Conservation (phyloP, 2,113 vertebrate genomes). For the Spea multiplicata region DNA sequence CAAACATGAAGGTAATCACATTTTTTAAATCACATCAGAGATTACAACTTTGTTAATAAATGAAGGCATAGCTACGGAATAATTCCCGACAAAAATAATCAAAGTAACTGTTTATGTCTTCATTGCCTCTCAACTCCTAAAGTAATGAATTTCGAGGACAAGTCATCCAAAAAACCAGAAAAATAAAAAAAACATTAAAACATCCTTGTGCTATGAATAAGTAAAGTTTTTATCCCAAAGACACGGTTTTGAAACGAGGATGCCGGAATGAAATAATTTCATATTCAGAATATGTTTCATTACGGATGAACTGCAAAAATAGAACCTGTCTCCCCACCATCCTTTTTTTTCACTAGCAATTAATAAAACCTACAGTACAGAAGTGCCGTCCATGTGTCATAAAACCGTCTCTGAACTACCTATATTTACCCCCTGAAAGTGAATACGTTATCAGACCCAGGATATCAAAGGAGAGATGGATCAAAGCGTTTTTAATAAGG, state of each 20-base stretch:
- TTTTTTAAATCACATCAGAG: no score
- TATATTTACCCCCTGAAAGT: slow-evolving; percentile 99
- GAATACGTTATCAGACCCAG: slow-evolving; percentile 98
- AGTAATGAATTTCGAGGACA: no score
- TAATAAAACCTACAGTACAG: slow-evolving; percentile 88
- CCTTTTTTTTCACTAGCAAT: slow-evolving; percentile 82
- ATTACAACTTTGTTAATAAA: no score
- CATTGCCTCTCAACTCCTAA: no score
- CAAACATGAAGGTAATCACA: no score
- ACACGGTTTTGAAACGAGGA: background rate
- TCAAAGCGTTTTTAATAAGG: slow-evolving; percentile 99
- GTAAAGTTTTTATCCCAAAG: no score
- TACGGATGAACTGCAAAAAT: slow-evolving; percentile 24
- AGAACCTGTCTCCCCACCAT: slow-evolving; percentile 59
- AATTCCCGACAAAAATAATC: no score
- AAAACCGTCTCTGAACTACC: slow-evolving; percentile 97
- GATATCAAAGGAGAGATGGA: slow-evolving; percentile 96
- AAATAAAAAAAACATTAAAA: no score
- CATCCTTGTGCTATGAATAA: no score
- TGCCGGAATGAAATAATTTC: slow-evolving; percentile 31
- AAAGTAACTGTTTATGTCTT: no score
- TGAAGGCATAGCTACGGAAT: no score
- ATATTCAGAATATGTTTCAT: slow-evolving; percentile 50
- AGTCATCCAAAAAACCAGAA: no score
- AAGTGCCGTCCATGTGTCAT: slow-evolving; percentile 82